Percentiles rank a stretch among this genome's conserved stretches.
These are phyloP conservation scores for Notarius quadriscutis DNA, from an alignment of 2,113 vertebrate species.

Conservation along the genomic window DNA sequence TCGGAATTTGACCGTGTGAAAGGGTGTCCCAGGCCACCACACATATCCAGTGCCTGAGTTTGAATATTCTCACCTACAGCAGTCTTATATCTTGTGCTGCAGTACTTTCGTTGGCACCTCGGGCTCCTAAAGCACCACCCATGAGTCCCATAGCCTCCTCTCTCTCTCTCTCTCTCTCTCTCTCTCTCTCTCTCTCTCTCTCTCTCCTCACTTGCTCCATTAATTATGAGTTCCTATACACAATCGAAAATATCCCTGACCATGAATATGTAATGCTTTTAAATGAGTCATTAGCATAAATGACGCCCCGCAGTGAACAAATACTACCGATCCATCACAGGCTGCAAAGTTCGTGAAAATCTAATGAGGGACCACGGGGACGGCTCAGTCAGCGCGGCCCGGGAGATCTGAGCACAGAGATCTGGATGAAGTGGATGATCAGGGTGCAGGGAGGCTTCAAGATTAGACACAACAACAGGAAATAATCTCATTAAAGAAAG, in stretches of 20 bases:
- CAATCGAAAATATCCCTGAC: conserved; percentile 84
- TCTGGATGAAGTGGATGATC: conserved; percentile 12
- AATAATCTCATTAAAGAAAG: background rate
- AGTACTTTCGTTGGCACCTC: background rate
- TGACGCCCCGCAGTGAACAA: conserved; percentile 92
- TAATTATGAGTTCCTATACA: conserved; percentile 95
- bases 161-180: conserved; percentile 80
- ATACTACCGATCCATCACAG: conserved; percentile 93
- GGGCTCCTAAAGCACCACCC: conserved; percentile 72
- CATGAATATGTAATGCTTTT: conserved; percentile 98
- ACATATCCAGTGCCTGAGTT: background rate
- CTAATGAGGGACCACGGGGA: conserved; percentile 85
- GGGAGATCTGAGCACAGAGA: conserved; percentile 53
- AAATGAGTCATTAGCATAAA: conserved; percentile 97
- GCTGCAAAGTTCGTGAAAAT: conserved; percentile 82
- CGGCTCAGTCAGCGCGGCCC: conserved; percentile 62
- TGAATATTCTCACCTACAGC: background rate
- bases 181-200: conserved; percentile 81
- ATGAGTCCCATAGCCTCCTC: conserved; percentile 73
- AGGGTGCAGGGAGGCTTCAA: background rate
- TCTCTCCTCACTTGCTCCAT: conserved; percentile 93
- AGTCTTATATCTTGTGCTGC: background rate
- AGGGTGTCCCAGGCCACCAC: background rate
- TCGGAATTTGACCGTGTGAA: no score
- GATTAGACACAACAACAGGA: conserved; percentile 17